Evolutionary conservation across 2,888 invertebrate species (phyloP), one percentile per base, ranked within the genome.

Genomic region (Neelides folsomi): DNA sequence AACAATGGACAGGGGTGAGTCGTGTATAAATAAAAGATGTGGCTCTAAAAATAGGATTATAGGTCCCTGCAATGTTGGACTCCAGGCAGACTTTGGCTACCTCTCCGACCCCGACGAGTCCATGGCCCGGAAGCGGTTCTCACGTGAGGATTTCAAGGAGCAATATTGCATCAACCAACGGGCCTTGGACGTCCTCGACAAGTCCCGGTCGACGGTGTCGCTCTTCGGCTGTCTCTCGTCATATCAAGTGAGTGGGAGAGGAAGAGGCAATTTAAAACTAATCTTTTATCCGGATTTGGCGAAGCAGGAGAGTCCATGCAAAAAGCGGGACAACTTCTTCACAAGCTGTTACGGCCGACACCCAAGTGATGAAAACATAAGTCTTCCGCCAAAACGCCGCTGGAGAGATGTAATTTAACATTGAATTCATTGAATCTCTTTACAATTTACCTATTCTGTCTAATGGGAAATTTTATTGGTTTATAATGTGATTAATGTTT

Each of bases 131-230:
- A 39, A 51, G 49, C 18, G 69, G 45, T 90, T 90, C 75, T 88
- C 88, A 56, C 84, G 88, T 68, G 77, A 86, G 74, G 86, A 86
- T 74, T 89, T 92, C 71, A 79, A 86, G 65, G 90, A 92, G 70
- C 90, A 90, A 73, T 92, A 92, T 75, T 92, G 90, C 75, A 86
- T 92, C 74, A 89, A 83, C 70, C 86, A 84, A 73, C 81, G 88
- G 69, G 88, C 89, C 71, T 74, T 90, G 71, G 84, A 85, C 68
- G 79, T 83, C 66, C 78, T 89, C 67, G 87, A 88, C 67, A 74
- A 73, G 58, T 69, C 75, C 54, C 71, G 74, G 66, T 69, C 72
- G 67, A 59, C 72, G 67, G 76, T 83, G 66, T 81, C 88, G 70
- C 87, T 89, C 72, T 65, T 66, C 52, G 87, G 89, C 64, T 90